phyloP scores from a whole-genome alignment of 2,113 vertebrate species.

The Tiliqua scincoides region DNA sequence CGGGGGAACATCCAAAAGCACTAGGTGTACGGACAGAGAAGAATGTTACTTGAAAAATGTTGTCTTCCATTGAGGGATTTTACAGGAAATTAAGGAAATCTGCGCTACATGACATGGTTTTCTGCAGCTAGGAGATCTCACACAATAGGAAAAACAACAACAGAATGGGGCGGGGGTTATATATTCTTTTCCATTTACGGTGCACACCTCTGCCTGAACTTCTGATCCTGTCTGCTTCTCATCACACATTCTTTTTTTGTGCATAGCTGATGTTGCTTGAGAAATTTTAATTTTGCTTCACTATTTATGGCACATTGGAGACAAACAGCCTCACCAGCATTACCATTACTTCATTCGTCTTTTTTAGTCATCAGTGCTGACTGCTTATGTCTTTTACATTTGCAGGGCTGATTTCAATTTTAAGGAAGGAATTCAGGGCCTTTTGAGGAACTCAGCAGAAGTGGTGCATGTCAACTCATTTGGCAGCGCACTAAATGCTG shows the following conservation, averaged over 20 bases:
- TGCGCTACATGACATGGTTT: slow-evolving; percentile 46
- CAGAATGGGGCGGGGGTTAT: neutral
- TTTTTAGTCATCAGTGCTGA: slow-evolving; percentile 72
- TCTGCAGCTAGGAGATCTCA: slow-evolving; percentile 49
- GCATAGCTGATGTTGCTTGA: slow-evolving; percentile 53
- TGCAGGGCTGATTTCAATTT: slow-evolving; percentile 66
- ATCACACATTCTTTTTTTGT: slow-evolving; percentile 39
- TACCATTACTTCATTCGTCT: slow-evolving; percentile 67
- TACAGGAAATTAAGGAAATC: slow-evolving; percentile 64
- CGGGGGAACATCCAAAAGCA: neutral
- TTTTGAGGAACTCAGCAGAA: slow-evolving; percentile 61
- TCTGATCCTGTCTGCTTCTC: slow-evolving; percentile 65
- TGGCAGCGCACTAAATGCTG: slow-evolving; percentile 62
- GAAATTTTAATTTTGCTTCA: slow-evolving; percentile 70
- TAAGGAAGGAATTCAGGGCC: slow-evolving; percentile 63
- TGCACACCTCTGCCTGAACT: slow-evolving; percentile 55
- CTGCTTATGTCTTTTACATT: slow-evolving; percentile 75
- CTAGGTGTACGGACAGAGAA: slow-evolving; percentile 1
- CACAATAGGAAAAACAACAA: slow-evolving; percentile 44
- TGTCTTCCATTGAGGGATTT: slow-evolving; percentile 27
- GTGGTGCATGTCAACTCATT: slow-evolving; percentile 66
- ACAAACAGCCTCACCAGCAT: slow-evolving; percentile 66
- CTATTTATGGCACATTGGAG: slow-evolving; percentile 72
- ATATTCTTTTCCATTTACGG: slow-evolving; percentile 16
- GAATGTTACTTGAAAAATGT: slow-evolving; percentile 31